These are phyloP conservation scores for Sycophila texana DNA, from an alignment of 2,888 invertebrate genomes.

Conservation along the genomic window DNA sequence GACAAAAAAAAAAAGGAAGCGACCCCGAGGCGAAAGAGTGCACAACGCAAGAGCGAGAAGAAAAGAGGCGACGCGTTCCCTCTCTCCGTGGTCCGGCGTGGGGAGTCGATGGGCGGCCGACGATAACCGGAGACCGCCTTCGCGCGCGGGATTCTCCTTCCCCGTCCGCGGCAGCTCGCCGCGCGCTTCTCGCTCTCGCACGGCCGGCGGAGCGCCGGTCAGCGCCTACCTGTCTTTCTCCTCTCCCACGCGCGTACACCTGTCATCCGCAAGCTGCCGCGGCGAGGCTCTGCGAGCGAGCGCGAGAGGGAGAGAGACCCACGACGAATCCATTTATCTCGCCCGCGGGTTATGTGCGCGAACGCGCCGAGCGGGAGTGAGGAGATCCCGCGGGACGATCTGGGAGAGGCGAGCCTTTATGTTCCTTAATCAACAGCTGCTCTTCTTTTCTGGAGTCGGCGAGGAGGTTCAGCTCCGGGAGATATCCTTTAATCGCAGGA, in stretches of 20 bases:
- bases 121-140: conserved; percentile 72
- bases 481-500: not conserved
- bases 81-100: conserved; percentile 4
- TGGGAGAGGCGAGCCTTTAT: not conserved
- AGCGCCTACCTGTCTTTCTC: conserved; percentile 60
- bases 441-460: too few species aligned
- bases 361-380: not conserved
- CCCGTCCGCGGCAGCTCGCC: not conserved
- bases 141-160: conserved; percentile 44
- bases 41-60: conserved; percentile 10
- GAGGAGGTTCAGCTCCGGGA: not conserved
- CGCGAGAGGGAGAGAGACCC: conserved; percentile 41
- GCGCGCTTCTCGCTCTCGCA: not conserved
- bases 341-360: conserved; percentile 40
- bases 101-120: conserved; percentile 71
- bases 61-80: conserved; percentile 18
- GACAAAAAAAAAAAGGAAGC: conserved; percentile 20
- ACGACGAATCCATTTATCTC: conserved; percentile 70
- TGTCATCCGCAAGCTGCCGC: conserved; percentile 64
- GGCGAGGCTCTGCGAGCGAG: not conserved
- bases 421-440: not conserved
- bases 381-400: not conserved
- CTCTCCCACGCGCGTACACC: conserved; percentile 72
- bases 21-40: not conserved
- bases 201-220: conserved; percentile 18